These are phyloP conservation scores for Epizoanthus ramosus DNA, from an alignment of 92 coral and sea anemone genomes.

Conservation along the genomic window DNA sequence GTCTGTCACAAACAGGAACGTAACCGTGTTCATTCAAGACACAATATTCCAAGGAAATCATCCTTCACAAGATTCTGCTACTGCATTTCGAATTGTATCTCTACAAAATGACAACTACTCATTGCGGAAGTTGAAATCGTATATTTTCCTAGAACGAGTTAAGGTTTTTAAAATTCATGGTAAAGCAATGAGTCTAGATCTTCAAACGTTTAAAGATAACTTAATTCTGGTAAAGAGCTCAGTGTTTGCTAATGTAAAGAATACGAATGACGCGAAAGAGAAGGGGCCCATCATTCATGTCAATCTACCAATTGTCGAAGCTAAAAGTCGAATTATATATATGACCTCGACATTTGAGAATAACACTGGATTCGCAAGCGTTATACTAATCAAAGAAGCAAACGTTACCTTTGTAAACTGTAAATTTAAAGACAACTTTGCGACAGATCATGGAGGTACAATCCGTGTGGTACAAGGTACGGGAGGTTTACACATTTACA, in stretches of 20 bases:
- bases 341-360: slow-evolving; percentile 24
- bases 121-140: background rate
- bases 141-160: background rate
- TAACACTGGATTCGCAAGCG: slow-evolving; percentile 44
- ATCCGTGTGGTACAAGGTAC: slow-evolving; percentile 27
- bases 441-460: slow-evolving; percentile 31
- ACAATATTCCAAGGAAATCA: background rate
- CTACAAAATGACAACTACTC: too few species aligned
- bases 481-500: background rate
- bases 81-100: too few species aligned
- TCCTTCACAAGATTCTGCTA: background rate
- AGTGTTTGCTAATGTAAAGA: too few species aligned
- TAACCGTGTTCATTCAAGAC: background rate
- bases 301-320: background rate
- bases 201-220: too few species aligned
- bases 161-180: too few species aligned
- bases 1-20: background rate
- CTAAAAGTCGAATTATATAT: slow-evolving; percentile 9
- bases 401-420: slow-evolving; percentile 31
- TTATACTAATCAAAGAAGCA: slow-evolving; percentile 33
- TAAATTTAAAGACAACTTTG: slow-evolving; percentile 48
- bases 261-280: background rate
- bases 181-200: too few species aligned
- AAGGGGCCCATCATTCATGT: background rate
- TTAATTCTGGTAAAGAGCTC: too few species aligned